Base-by-base conservation (phyloP, 2,888 invertebrate genomes). In the Cantharis lateralis region DNA sequence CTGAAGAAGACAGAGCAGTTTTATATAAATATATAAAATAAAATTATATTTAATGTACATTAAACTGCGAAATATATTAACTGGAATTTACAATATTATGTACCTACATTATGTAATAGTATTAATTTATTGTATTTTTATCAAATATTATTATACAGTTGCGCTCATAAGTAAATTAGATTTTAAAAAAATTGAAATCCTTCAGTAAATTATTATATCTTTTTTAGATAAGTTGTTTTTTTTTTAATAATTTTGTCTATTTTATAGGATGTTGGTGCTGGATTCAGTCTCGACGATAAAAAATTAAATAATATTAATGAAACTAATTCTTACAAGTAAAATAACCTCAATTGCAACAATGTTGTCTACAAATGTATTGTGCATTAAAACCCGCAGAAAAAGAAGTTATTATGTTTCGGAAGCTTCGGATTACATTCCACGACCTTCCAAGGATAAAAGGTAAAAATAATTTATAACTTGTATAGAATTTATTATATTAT, bases 301-400 rank as follows among this genome's bases (percentile, higher is more conserved):
- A 4, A 32, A 7, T 1, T 48, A 48, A n/a, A 48, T 48, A n/a
- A 48, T n/a, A 48, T 48, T 48, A n/a, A 48, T 48, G 48, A 48
- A 48, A 48, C 48, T 48, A 48, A n/a, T n/a, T n/a, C 48, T 48
- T 48, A n/a, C 48, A n/a, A 48, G 7, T 48, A 48, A 48, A n/a
- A 48, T 48, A n/a, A 48, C 48, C n/a, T n/a, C 48, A n/a, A 20
- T 15, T 72, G 48, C 64, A 16, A 72, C 80, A 80, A 87, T 87
- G 88, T 81, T 88, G 80, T 83, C 87, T 66, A 84, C 87, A 4
- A 87, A 87, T 81, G 87, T 87, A 76, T 81, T 87, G 81, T 87
- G 87, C 82, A 83, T 88, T 79, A 88, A 87, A 80, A 87, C 86
- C 80, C 83, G 85, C 78, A 87, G 87, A 82, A 87, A 87, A 81